These are phyloP conservation scores for Sphenopsis melanotis DNA, from an alignment of 2,797 vertebrate genomes.

Conservation along the genomic window DNA sequence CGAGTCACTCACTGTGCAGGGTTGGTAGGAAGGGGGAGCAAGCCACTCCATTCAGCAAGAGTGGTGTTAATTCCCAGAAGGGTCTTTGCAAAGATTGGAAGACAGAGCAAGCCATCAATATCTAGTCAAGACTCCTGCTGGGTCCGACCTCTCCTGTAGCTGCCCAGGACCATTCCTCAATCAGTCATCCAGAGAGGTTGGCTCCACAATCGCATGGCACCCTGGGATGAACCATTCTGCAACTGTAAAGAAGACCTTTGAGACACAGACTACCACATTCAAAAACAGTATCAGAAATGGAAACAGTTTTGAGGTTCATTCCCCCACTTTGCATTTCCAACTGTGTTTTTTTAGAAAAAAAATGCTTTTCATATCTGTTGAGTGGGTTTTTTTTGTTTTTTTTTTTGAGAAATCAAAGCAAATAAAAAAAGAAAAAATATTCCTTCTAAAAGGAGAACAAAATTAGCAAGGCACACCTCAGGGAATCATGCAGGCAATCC, in stretches of 20 bases:
- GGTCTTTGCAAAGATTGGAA: neutral
- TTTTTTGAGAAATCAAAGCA: neutral
- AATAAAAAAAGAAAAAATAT: neutral
- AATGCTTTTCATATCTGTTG: neutral
- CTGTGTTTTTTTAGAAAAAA: neutral
- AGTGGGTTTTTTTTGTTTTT: neutral
- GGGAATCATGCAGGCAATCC: neutral
- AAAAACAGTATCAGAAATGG: neutral
- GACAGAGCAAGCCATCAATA: neutral
- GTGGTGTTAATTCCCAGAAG: neutral
- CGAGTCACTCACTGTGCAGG: neutral
- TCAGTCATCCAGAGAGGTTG: accelerated
- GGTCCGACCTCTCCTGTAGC: neutral
- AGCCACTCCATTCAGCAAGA: neutral
- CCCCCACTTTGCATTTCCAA: neutral
- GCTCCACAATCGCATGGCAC: neutral
- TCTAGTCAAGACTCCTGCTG: neutral
- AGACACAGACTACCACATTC: neutral
- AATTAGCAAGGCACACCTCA: neutral
- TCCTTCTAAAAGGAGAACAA: neutral
- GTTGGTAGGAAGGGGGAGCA: neutral
- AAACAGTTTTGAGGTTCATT: neutral
- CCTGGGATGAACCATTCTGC: neutral
- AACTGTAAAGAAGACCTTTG: neutral
- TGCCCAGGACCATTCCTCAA: neutral